Base-by-base conservation (phyloP, 37 sponge, comb jelly and placozoan genomes). In the Agelas oroides region DNA sequence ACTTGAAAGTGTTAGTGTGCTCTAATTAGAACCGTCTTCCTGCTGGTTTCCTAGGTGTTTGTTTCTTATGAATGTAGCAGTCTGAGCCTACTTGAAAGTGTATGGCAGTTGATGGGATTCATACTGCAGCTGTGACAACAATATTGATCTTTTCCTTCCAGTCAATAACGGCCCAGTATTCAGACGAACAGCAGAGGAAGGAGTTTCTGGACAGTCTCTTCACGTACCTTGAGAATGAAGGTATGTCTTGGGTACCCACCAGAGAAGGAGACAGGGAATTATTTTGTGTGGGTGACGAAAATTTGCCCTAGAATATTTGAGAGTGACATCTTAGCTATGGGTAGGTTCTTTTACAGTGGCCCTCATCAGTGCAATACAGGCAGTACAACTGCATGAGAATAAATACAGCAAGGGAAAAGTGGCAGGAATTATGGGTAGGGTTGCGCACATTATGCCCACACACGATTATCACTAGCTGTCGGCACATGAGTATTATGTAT, bases 131-230 rank as follows among this genome's bases (percentile, higher is more conserved):
- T n/a, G n/a, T n/a, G n/a, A n/a, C 11, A 25, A 5, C 27, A 25
- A 2, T 14, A 14, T 61, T 61, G 2, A 11, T 61, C 5, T 61
- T 5, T 5, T 14, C 14, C 11, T 14, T 61, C 25, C 11, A 82
- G 91, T 82, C 71, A 15, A 64, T 84, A 13, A 0, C 56, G 25
- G 32, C 39, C 36, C 71, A 85, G 59, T 85, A 85, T 76, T 57
- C 81, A 52, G 72, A 85, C 37, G 86, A 90, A 8, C 63, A 68
- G 39, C 53, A 74, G 60, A 65, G 86, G n/a, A 85, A 85, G 34
- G 82, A 76, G 41, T 85, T 90, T 59, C 74, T 85, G 69, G 91
- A 90, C 53, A 20, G 17, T n/a, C 41, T 85, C 0, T 80, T 85
- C 18, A 20, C 79, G 18, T 85, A 33, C 76, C 57, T 81, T 20